Base-by-base conservation (phyloP, 2,888 invertebrate genomes). In the Carcina quercana region DNA sequence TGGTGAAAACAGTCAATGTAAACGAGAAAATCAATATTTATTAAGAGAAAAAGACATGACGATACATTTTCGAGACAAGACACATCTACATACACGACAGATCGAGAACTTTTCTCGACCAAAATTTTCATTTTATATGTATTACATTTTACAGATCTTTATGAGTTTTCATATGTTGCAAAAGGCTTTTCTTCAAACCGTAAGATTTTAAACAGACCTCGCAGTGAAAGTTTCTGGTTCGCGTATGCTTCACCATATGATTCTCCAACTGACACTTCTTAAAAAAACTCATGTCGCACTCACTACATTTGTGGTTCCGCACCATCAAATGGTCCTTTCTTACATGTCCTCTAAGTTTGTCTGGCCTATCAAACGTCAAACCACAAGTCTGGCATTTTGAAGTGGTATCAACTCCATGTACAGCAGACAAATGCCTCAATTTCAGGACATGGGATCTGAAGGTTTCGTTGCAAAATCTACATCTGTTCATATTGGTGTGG, bases 391-490 rank as follows among this genome's bases (percentile, higher is more conserved):
- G 10, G 11, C 24, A 24, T 24, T 24, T n/a, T 11, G 6, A 8
- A 24, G 11, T 11, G 24, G 24, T 24, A n/a, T n/a, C 24, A 24
- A 24, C 11, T 10, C 24, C 24, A 12, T 24, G 24, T 6, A 11
- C 40, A 13, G 41, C 22, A 0, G 34, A 12, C 28, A 51, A 31
- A 32, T 58, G 56, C 3, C 43, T 43, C 5, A 40, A 40, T 20
- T 50, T 49, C 25, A 39, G 29, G 15, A 40, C 27, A 27, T 53
- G 44, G 10, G 41, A 40, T 13, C 34, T 40, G 15, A 57, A 59
- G 4, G 30, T 38, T 15, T 52, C 47, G 3, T 33, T 26, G 21
- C 59, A 59, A 28, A 45, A 46, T 3, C 49, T 45, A 29, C 59
- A 59, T 24, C 45, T 51, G 14, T 43, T 43, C 5, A 37, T 25